Percentiles rank a stretch among this genome's conserved stretches.
These are phyloP conservation scores for Leucophenga maculata DNA, from an alignment of 2,888 invertebrate species.

Conservation along the genomic window DNA sequence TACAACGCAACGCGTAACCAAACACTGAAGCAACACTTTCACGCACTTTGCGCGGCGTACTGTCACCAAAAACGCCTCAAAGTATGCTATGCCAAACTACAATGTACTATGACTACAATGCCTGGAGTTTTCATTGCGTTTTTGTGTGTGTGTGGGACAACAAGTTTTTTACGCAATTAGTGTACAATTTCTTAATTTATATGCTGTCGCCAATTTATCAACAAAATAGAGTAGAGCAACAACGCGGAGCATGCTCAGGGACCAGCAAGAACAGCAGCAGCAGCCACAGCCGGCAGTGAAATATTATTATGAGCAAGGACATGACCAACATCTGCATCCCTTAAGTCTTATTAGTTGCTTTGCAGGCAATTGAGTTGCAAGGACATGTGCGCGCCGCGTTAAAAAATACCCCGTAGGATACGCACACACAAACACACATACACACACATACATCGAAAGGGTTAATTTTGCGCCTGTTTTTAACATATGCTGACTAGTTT, in stretches of 20 bases:
- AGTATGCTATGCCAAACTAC: slow-evolving; percentile 48
- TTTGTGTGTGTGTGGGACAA: slow-evolving; percentile 29
- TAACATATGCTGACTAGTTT: slow-evolving; percentile 59
- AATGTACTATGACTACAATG: background rate
- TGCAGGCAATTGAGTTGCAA: slow-evolving; percentile 3
- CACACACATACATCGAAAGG: slow-evolving; percentile 40
- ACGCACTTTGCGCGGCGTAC: slow-evolving; percentile 46
- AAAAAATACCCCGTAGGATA: background rate
- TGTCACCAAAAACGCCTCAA: slow-evolving; percentile 48
- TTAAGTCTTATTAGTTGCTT: slow-evolving; percentile 28
- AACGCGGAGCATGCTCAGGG: slow-evolving; percentile 19
- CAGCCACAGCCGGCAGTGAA: slow-evolving; percentile 10
- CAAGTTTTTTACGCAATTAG: slow-evolving; percentile 65
- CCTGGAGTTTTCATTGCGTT: background rate
- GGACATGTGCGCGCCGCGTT: background rate
- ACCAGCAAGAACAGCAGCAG: slow-evolving; percentile 19
- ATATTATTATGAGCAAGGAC: slow-evolving; percentile 16
- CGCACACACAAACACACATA: background rate
- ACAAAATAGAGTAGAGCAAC: slow-evolving; percentile 31
- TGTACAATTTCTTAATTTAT: slow-evolving; percentile 70
- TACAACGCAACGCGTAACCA: background rate
- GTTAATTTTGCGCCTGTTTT: slow-evolving; percentile 42
- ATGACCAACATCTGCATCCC: slow-evolving; percentile 21
- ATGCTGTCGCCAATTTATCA: slow-evolving; percentile 69
- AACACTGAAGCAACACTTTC: slow-evolving; percentile 48